These are phyloP conservation scores for Tethya wilhelma DNA, from an alignment of 37 sponge, comb jelly and placozoan genomes.

Conservation along the genomic window DNA sequence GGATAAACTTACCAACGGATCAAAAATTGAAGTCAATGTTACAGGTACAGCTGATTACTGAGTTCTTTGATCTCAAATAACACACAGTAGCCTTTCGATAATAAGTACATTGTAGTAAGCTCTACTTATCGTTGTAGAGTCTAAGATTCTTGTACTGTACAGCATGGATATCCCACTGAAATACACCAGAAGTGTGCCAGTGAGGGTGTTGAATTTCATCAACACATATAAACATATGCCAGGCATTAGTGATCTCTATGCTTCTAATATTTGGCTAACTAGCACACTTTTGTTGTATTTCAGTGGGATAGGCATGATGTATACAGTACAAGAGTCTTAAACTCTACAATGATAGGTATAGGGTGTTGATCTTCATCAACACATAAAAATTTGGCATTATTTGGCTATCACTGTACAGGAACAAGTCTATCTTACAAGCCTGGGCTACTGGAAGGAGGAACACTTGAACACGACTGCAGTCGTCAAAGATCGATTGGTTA, in stretches of 20 bases:
- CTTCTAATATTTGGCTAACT: background rate
- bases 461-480: slow-evolving; percentile 83
- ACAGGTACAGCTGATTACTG: too few species aligned
- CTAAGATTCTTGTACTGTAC: too few species aligned
- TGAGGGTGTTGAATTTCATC: too few species aligned
- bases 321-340: too few species aligned
- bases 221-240: too few species aligned
- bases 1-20: slow-evolving; percentile 94
- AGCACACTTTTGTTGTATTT: background rate
- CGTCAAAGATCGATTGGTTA: slow-evolving; percentile 82
- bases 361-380: too few species aligned
- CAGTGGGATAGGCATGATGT: background rate
- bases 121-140: background rate
- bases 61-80: too few species aligned
- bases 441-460: slow-evolving; percentile 88
- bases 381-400: background rate
- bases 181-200: too few species aligned
- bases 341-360: too few species aligned
- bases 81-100: too few species aligned
- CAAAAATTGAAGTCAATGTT: slow-evolving; percentile 91
- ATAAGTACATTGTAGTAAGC: background rate
- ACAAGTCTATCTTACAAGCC: slow-evolving; percentile 63
- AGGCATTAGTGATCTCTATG: too few species aligned
- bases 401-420: slow-evolving; percentile 6
- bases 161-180: too few species aligned